These are phyloP conservation scores for Drosophila mauritiana DNA, from an alignment of 1,140 invertebrate species.

Conservation along the genomic window DNA sequence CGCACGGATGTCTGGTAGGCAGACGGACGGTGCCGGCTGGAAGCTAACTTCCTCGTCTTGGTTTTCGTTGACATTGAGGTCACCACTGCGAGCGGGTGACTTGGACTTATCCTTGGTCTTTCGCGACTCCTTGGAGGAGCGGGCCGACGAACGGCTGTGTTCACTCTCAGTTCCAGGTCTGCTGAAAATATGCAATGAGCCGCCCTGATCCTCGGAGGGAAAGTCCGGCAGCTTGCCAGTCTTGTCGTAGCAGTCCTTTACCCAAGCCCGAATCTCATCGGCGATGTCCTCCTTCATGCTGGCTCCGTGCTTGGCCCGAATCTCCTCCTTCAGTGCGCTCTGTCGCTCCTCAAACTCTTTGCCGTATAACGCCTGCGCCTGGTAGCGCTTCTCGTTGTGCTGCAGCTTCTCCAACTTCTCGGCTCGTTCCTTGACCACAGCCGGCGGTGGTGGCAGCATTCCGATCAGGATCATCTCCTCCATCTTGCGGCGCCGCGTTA, in stretches of 20 bases:
- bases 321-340: conserved; percentile 86
- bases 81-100: conserved; percentile 85
- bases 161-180: conserved; percentile 90
- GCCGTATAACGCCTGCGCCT: conserved; percentile 87
- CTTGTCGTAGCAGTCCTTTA: conserved; percentile 90
- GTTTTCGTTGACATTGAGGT: conserved; percentile 86
- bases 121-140: conserved; percentile 92
- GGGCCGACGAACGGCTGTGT: conserved; percentile 90
- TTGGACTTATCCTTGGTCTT: conserved; percentile 88
- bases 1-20: conserved; percentile 86
- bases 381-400: conserved; percentile 85
- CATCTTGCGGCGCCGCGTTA: conserved; percentile 89
- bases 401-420: conserved; percentile 68
- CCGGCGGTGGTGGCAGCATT: conserved; percentile 86
- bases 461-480: conserved; percentile 96
- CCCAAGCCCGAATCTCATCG: conserved; percentile 94
- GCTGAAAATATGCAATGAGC: conserved; percentile 93
- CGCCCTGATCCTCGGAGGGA: conserved; percentile 95
- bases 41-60: conserved; percentile 86
- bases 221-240: conserved; percentile 96
- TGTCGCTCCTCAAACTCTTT: conserved; percentile 88
- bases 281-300: conserved; percentile 92
- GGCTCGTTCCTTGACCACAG: conserved; percentile 67
- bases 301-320: conserved; percentile 87
- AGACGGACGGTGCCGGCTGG: conserved; percentile 86